Conservation (phyloP, 1,140 invertebrate species). For the Ditylenchus dipsaci region DNA sequence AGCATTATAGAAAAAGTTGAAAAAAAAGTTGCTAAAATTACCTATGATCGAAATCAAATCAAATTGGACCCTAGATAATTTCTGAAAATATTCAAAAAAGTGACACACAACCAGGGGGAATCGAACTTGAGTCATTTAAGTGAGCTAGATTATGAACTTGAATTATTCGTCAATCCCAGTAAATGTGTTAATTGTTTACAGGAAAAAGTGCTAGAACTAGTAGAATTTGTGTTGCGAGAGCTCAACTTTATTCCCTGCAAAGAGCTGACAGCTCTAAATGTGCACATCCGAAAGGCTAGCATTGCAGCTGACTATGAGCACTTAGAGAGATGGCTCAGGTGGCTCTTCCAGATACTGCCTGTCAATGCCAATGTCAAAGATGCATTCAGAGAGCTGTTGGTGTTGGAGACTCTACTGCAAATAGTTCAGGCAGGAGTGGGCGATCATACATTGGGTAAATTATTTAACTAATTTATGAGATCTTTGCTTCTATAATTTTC, state of each 20-base stretch:
- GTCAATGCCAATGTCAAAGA: constrained; percentile 91
- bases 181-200: constrained; percentile 57
- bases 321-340: constrained; percentile 65
- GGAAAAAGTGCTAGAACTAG: constrained; percentile 86
- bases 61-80: too few relatives aligned
- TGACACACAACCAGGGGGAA: too few relatives aligned
- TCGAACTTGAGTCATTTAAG: too few relatives aligned
- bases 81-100: too few relatives aligned
- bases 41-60: too few relatives aligned
- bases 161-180: too few relatives aligned
- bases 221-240: constrained; percentile 94
- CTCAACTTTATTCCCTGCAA: constrained; percentile 97
- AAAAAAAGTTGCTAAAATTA: too few relatives aligned
- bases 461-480: background rate
- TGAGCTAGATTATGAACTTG: too few relatives aligned
- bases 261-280: constrained; percentile 89
- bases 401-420: constrained; percentile 79
- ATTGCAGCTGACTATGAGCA: constrained; percentile 38
- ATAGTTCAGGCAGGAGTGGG: constrained; percentile 25
- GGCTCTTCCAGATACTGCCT: constrained; percentile 61
- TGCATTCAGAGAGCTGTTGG: constrained; percentile 92
- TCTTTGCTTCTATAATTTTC: background rate
- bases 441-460: background rate
- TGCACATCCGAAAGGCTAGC: constrained; percentile 76
- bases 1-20: too few relatives aligned